A percentile compares a stretch with the other conserved stretches of the same genome.
phyloP scores from a whole-genome alignment of 1,140 invertebrate genomes.

The Andricus grossulariae region DNA sequence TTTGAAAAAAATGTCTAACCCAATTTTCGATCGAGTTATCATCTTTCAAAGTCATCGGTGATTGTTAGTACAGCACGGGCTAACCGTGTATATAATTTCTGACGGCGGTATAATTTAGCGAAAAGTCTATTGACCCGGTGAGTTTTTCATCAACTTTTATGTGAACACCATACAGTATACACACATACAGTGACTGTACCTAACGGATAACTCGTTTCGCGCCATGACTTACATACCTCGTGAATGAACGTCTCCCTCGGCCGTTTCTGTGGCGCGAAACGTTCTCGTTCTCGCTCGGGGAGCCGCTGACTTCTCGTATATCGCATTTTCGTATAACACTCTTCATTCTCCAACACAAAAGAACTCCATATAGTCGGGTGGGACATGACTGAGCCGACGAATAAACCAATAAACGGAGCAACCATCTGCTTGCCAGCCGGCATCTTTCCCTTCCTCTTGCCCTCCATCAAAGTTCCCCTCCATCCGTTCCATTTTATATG shows the following conservation, averaged over 20 bases:
- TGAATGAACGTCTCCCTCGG: conserved; percentile 54
- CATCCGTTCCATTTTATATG: conserved; percentile 64
- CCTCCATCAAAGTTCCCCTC: conserved; percentile 55
- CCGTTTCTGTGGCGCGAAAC: conserved; percentile 49
- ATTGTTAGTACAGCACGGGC: too few relatives aligned
- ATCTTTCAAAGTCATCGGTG: too few relatives aligned
- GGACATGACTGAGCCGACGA: conserved; percentile 68
- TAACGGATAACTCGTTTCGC: conserved; percentile 48
- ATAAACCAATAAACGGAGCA: conserved; percentile 76
- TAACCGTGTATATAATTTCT: too few relatives aligned
- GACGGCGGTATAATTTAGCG: too few relatives aligned
- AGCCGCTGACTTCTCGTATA: conserved; percentile 41
- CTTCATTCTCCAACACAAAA: conserved; percentile 60
- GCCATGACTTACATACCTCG: conserved; percentile 53
- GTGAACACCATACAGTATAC: too few relatives aligned
- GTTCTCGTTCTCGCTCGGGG: conserved; percentile 42
- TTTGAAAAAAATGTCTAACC: too few relatives aligned
- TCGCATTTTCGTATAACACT: conserved; percentile 35
- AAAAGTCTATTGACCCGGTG: too few relatives aligned
- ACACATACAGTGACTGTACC: not conserved
- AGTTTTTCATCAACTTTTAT: too few relatives aligned
- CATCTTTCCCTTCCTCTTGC: conserved; percentile 63
- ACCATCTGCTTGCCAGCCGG: conserved; percentile 76
- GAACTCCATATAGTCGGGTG: conserved; percentile 50
- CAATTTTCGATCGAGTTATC: too few relatives aligned